A percentile compares a stretch with the other conserved stretches of the same genome.
These are phyloP conservation scores for Helicorthomorpha holstii DNA, from an alignment of 1,140 invertebrate species.

Conservation along the genomic window DNA sequence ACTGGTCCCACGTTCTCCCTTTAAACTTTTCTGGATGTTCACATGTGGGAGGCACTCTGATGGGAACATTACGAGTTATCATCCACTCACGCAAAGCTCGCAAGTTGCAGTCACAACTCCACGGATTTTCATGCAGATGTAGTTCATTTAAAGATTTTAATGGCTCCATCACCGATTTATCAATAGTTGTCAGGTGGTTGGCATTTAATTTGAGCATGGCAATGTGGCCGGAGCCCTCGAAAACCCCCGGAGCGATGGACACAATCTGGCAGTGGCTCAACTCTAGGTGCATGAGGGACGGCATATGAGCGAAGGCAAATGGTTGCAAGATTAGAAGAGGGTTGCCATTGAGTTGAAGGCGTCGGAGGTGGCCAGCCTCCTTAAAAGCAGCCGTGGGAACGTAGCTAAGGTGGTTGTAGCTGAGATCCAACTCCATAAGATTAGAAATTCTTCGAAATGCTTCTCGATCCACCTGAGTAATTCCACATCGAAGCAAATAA, in stretches of 20 bases:
- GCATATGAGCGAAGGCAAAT: constrained; percentile 49
- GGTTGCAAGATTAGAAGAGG: constrained; percentile 40
- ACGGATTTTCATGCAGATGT: constrained; percentile 54
- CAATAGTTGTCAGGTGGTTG: constrained; percentile 46
- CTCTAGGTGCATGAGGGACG: constrained; percentile 49
- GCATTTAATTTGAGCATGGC: constrained; percentile 49
- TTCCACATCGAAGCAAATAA: constrained; percentile 57
- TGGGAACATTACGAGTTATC: constrained; percentile 51
- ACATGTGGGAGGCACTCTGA: constrained; percentile 47
- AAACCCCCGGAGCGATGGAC: constrained; percentile 48
- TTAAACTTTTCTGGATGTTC: constrained; percentile 38
- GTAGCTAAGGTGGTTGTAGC: constrained; percentile 46
- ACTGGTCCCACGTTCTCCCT: constrained; percentile 47
- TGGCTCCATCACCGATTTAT: constrained; percentile 40
- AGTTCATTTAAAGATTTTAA: constrained; percentile 50
- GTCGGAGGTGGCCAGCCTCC: constrained; percentile 46
- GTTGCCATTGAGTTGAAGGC: constrained; percentile 50
- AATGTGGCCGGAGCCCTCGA: constrained; percentile 42
- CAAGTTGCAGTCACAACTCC: constrained; percentile 63
- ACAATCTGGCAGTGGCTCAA: constrained; percentile 55
- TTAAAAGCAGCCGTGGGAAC: constrained; percentile 51
- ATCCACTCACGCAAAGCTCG: constrained; percentile 57
- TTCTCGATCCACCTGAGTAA: constrained; percentile 60
- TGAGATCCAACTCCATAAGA: constrained; percentile 66
- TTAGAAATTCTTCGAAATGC: constrained; percentile 73